These are phyloP conservation scores for Drosophila auraria DNA, from an alignment of 1,140 invertebrate species.

Conservation along the genomic window DNA sequence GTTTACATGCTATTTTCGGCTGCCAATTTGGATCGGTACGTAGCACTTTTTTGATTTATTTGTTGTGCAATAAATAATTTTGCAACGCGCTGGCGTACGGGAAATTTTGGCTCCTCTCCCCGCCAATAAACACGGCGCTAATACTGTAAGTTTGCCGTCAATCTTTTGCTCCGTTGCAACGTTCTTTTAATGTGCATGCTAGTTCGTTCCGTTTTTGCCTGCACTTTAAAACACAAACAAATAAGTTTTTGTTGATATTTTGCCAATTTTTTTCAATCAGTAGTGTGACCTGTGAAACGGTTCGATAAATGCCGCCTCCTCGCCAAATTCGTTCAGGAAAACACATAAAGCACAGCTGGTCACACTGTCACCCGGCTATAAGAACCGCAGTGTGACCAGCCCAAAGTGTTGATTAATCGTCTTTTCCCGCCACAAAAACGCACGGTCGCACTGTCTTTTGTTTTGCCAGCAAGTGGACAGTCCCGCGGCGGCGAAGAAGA, in stretches of 20 bases:
- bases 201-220: neutral
- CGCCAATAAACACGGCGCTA: constrained; percentile 13
- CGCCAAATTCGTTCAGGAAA: no score
- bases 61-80: constrained; percentile 84
- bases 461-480: constrained; percentile 1
- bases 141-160: constrained; percentile 50
- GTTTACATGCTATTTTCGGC: constrained; percentile 78
- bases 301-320: neutral
- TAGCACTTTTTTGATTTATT: constrained; percentile 74
- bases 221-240: constrained; percentile 26
- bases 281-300: neutral
- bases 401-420: neutral
- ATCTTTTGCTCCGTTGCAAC: neutral
- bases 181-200: constrained; percentile 22
- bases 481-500: constrained; percentile 25
- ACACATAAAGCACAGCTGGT: neutral
- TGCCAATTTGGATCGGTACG: constrained; percentile 60
- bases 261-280: constrained; percentile 1
- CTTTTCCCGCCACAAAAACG: neutral
- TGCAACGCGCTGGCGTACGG: constrained; percentile 51
- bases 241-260: constrained; percentile 44
- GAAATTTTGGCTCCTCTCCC: constrained; percentile 53
- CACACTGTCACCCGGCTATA: neutral
- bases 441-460: constrained; percentile 7
- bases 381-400: neutral